Base-by-base conservation (phyloP, 1,140 invertebrate genomes). In the Macrotrachela quadricornifera region DNA sequence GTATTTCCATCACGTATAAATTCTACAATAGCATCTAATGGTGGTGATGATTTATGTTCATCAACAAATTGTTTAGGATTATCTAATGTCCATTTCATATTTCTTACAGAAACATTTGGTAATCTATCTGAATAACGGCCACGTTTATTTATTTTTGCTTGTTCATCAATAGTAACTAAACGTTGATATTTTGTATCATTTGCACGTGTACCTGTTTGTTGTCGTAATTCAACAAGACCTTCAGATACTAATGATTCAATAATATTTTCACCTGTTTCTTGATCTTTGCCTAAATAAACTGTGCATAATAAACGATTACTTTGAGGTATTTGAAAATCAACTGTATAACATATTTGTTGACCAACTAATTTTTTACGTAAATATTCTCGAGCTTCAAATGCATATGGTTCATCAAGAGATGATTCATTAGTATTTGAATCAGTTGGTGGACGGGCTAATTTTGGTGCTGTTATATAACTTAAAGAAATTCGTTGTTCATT, bases 1-100 rank as follows among this genome's bases (percentile, higher is more conserved):
- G 90, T 95, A 16, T 87, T 92, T 3, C 91, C 91, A 73, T 96
- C 90, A 55, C 87, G 76, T 1, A 97, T 87, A 74, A 90, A 82
- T 69, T 95, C 88, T 62, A 96, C 82, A 30, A 94, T 78, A 48
- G 85, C 86, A 66, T 79, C 54, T 6, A 50, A 14, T 15, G 21
- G 3, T 30, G 46, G 46, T 39, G 43, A 43, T 45, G 48, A 39
- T n/a, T 15, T 4, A 40, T 38, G 40, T 38, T 44, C 37, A 36
- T 48, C 46, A 12, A 54, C 47, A 50, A 54, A 54, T 14, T 15
- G 18, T n/a, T 13, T 30, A n/a, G 47, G 12, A 36, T 54, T 54
- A 1, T 55, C 54, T 30, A 86, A 73, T 13, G 71, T 75, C 82
- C 85, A 91, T 61, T 81, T 87, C 52, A 95, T 78, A 59, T 84